phyloP scores from a whole-genome alignment of 2,888 invertebrate species.

The Pristionchus japonicus region DNA sequence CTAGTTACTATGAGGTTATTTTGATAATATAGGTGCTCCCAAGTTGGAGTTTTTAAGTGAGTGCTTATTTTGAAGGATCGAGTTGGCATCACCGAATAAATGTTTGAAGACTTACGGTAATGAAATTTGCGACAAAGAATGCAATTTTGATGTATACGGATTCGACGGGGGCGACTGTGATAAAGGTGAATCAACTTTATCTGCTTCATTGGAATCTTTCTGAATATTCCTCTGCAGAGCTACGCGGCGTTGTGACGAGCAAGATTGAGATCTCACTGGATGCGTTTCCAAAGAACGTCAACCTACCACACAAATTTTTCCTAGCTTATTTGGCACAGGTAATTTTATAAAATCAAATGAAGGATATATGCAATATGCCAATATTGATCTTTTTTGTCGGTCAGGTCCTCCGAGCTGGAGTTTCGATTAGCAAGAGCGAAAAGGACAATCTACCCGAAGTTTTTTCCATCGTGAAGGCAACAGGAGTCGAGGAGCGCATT shows the following conservation, averaged over 20 bases:
- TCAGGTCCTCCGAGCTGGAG: conserved; percentile 24
- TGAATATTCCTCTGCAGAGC: neutral
- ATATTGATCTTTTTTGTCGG: too few relatives aligned
- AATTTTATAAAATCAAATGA: too few relatives aligned
- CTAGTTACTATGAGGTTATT: too few relatives aligned
- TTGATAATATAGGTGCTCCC: neutral
- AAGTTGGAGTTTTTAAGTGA: neutral
- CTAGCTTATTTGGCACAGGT: conserved; percentile 23
- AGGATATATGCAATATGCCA: too few relatives aligned
- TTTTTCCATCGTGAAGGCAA: neutral
- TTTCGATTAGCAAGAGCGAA: neutral
- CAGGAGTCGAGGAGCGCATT: neutral
- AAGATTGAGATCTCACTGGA: neutral
- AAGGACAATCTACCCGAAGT: neutral
- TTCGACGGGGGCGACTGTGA: conserved; percentile 33
- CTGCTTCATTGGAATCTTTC: neutral
- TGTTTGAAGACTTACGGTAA: neutral
- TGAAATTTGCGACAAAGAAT: neutral
- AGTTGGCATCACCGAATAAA: neutral
- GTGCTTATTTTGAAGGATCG: neutral
- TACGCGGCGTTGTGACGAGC: neutral
- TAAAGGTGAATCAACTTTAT: neutral
- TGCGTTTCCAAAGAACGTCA: neutral
- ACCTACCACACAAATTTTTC: neutral
- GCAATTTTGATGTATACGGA: neutral